Conservation (phyloP, 2,113 vertebrate species). For the Papio anubis region DNA sequence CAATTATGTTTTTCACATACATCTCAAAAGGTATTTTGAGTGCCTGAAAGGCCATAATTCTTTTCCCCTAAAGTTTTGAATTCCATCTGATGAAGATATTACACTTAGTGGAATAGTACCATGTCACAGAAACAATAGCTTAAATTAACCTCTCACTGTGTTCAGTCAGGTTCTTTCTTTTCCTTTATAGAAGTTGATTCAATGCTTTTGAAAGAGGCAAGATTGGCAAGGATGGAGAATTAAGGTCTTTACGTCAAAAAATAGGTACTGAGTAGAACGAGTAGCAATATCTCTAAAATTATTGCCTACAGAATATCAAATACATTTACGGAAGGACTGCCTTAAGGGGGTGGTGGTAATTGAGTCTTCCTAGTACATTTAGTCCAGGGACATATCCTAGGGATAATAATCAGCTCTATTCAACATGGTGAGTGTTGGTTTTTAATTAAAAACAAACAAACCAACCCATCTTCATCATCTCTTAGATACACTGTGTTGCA, state of each 20-base stretch:
- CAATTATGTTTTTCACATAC: conserved; percentile 76
- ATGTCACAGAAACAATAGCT: conserved; percentile 77
- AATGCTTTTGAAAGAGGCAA: conserved; percentile 74
- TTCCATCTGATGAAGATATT: conserved; percentile 79
- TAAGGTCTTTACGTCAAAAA: conserved; percentile 66
- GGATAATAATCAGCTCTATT: conserved; percentile 66
- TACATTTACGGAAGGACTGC: conserved; percentile 5
- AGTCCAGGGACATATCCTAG: background rate
- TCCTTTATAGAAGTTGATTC: conserved; percentile 77
- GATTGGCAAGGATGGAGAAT: conserved; percentile 66
- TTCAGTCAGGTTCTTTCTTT: conserved; percentile 69
- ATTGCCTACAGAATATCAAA: conserved; percentile 42
- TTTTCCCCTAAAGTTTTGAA: conserved; percentile 75
- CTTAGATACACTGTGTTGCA: background rate
- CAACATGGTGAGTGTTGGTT: background rate
- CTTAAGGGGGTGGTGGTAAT: conserved; percentile 32
- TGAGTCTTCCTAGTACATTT: conserved; percentile 38
- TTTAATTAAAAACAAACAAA: conserved; percentile 19
- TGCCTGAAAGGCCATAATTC: conserved; percentile 76
- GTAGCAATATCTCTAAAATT: conserved; percentile 50
- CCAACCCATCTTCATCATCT: background rate
- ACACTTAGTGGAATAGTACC: conserved; percentile 26
- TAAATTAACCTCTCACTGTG: conserved; percentile 77
- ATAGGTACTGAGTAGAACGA: conserved; percentile 58
- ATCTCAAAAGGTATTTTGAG: conserved; percentile 72